phyloP scores from a whole-genome alignment of 2,113 vertebrate genomes.

The Oryzias melastigma region DNA sequence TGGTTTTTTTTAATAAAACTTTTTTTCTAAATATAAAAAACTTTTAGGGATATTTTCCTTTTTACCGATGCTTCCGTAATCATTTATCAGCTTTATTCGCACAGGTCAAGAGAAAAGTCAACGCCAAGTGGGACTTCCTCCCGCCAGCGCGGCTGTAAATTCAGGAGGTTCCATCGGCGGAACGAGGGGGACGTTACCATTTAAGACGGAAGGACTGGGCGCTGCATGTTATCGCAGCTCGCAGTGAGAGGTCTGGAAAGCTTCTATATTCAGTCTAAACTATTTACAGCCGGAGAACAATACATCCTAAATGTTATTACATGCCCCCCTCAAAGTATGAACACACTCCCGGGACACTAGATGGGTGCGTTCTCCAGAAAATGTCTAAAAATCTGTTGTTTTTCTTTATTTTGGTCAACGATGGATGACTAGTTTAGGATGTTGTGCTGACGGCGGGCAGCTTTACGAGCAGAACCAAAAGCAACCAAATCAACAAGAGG shows the following conservation, averaged over 20 bases:
- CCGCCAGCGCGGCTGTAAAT: conserved; percentile 24
- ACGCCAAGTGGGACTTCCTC: conserved; percentile 23
- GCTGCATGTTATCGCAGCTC: conserved; percentile 43
- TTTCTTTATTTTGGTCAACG: too few relatives aligned
- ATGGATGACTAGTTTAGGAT: neutral
- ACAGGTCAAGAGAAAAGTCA: neutral
- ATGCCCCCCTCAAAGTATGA: conserved; percentile 33
- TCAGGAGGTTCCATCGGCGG: neutral
- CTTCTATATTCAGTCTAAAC: conserved; percentile 50
- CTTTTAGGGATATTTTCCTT: too few relatives aligned
- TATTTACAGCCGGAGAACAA: conserved; percentile 66
- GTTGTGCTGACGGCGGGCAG: neutral
- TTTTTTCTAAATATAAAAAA: too few relatives aligned
- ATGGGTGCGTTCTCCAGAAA: conserved; percentile 19
- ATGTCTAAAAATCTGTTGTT: neutral
- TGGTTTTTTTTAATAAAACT: too few relatives aligned
- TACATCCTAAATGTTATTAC: conserved; percentile 71
- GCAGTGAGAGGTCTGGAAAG: conserved; percentile 65
- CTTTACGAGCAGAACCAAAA: neutral
- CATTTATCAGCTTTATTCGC: neutral
- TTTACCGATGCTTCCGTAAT: too few relatives aligned
- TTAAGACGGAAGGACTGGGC: conserved; percentile 19
- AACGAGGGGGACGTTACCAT: conserved; percentile 12
- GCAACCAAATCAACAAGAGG: neutral
- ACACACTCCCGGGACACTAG: conserved; percentile 52